These are phyloP conservation scores for Siniperca obscura DNA, from an alignment of 2,797 vertebrate species.

Conservation along the genomic window DNA sequence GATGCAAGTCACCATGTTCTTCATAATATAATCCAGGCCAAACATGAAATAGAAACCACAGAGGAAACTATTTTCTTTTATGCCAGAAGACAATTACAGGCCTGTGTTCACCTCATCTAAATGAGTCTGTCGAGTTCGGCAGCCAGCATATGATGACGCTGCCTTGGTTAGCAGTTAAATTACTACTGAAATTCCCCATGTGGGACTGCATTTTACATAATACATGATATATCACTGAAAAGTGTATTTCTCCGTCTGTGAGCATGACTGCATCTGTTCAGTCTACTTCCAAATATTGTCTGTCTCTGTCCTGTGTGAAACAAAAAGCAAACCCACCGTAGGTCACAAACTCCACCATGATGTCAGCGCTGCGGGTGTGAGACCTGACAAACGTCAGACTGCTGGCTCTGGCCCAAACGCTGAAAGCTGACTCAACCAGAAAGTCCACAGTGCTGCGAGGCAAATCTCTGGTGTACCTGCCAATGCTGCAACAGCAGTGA, in stretches of 20 bases:
- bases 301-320: background rate
- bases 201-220: conserved; percentile 1
- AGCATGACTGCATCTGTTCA: background rate
- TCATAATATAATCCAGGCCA: conserved; percentile 35
- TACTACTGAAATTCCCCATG: conserved; percentile 5
- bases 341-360: conserved; percentile 82
- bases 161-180: conserved; percentile 32
- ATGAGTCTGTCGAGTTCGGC: conserved; percentile 30
- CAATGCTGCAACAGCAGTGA: conserved; percentile 67
- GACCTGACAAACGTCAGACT: conserved; percentile 78
- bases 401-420: conserved; percentile 79
- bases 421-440: conserved; percentile 78
- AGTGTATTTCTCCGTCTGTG: background rate
- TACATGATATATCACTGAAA: background rate
- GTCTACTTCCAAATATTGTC: background rate
- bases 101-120: conserved; percentile 34
- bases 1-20: conserved; percentile 85
- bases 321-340: conserved; percentile 71
- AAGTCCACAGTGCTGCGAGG: conserved; percentile 79
- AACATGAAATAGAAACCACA: conserved; percentile 65
- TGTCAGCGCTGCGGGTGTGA: conserved; percentile 75
- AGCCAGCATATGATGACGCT: conserved; percentile 24
- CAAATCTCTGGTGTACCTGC: conserved; percentile 81
- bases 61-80: conserved; percentile 51
- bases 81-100: conserved; percentile 59